These are phyloP conservation scores for Microctonus hyperodae DNA, from an alignment of 2,888 invertebrate species.

Conservation along the genomic window DNA sequence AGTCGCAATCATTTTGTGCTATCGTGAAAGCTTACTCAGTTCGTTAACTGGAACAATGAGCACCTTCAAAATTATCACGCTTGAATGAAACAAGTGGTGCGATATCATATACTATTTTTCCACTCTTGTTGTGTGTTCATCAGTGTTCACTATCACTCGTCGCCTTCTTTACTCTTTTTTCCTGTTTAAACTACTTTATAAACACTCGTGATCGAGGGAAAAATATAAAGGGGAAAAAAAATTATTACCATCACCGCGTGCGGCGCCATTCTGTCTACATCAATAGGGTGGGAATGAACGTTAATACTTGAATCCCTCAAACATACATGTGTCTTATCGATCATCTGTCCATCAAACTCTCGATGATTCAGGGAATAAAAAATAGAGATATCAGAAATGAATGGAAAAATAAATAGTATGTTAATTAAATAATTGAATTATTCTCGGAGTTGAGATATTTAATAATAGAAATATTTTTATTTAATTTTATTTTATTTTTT, in stretches of 20 bases:
- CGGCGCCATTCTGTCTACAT: constrained; percentile 34
- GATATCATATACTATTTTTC: not conserved
- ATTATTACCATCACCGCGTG: constrained; percentile 20
- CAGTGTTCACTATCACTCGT: not conserved
- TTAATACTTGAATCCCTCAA: too few species aligned
- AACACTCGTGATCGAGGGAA: constrained; percentile 9
- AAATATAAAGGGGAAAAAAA: not conserved
- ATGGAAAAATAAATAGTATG: not conserved
- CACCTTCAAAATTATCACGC: constrained; percentile 51
- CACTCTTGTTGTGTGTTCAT: not conserved
- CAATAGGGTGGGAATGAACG: constrained; percentile 14
- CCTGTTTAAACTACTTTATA: not conserved
- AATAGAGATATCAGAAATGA: not conserved
- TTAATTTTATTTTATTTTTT: not conserved
- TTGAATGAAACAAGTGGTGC: constrained; percentile 40
- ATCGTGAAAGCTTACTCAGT: constrained; percentile 51
- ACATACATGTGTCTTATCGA: constrained; percentile 10
- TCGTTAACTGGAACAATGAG: constrained; percentile 53
- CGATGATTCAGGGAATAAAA: constrained; percentile 8
- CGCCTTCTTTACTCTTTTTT: not conserved
- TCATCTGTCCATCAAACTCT: constrained; percentile 13
- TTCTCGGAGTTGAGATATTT: not conserved
- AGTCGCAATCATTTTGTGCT: not conserved
- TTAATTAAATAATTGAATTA: not conserved
- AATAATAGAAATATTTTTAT: not conserved